Evolutionary conservation across 2,888 invertebrate species (phyloP).

Genomic region (Trilocha varians): DNA sequence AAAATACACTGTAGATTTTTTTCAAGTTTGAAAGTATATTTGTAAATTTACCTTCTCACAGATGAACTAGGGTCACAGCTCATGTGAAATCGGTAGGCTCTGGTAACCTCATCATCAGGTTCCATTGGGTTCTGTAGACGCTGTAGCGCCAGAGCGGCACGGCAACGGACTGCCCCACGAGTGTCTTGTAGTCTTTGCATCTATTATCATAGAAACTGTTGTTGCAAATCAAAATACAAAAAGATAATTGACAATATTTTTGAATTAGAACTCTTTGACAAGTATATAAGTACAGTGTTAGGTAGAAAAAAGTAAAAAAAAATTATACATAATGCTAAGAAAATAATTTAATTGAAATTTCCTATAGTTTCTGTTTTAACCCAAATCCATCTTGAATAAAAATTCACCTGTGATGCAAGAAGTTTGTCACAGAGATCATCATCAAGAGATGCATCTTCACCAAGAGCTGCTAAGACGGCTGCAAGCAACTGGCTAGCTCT

Average conservation of each 20-base stretch:
- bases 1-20: too few species aligned
- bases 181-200: conserved; percentile 76
- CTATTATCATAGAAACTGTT: too few species aligned
- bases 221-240: too few species aligned
- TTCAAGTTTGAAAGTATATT: background rate
- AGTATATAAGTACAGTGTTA: too few species aligned
- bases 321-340: too few species aligned
- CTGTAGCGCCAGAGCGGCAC: conserved; percentile 84
- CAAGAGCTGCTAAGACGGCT: conserved; percentile 80
- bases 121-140: conserved; percentile 86
- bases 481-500: conserved; percentile 85
- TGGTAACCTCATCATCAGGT: conserved; percentile 82
- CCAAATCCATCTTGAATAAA: too few species aligned
- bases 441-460: conserved; percentile 83
- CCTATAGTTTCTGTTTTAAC: too few species aligned
- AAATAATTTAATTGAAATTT: too few species aligned
- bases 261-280: too few species aligned
- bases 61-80: conserved; percentile 83
- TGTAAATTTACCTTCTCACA: conserved; percentile 68
- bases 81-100: conserved; percentile 80
- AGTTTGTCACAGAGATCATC: conserved; percentile 83
- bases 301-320: too few species aligned
- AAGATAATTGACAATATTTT: too few species aligned
- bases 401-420: conserved; percentile 75
- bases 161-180: conserved; percentile 82